These are phyloP conservation scores for Leucophora obtusa DNA, from an alignment of 2,888 invertebrate species.

Conservation along the genomic window DNA sequence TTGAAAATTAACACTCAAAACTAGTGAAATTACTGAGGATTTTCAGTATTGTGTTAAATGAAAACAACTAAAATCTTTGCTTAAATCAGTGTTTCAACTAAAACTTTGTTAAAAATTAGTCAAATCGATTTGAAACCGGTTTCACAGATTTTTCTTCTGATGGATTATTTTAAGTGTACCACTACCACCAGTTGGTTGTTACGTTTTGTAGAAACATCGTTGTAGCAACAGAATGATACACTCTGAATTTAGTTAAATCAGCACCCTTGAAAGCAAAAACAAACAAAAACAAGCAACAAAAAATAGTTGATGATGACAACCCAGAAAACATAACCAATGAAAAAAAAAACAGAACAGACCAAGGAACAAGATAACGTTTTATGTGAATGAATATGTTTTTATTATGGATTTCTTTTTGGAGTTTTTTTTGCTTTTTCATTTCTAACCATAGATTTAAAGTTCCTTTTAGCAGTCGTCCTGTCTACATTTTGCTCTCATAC, in stretches of 20 bases:
- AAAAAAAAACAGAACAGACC: constrained; percentile 42
- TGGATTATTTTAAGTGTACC: too few relatives aligned
- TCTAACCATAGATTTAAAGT: constrained; percentile 45
- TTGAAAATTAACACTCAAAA: too few relatives aligned
- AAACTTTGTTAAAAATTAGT: too few relatives aligned
- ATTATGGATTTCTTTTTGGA: constrained; percentile 56
- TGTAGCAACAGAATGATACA: constrained; percentile 49
- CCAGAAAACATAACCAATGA: constrained; percentile 52
- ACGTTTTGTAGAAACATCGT: constrained; percentile 43
- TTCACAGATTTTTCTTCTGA: too few relatives aligned
- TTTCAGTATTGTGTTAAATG: too few relatives aligned
- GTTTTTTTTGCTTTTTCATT: constrained; percentile 16
- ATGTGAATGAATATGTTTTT: constrained; percentile 61
- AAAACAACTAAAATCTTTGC: too few relatives aligned
- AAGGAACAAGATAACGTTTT: constrained; percentile 57
- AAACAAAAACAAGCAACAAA: too few relatives aligned
- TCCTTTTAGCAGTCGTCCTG: constrained; percentile 58
- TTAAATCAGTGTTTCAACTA: too few relatives aligned
- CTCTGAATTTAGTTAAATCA: constrained; percentile 57
- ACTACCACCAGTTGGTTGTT: constrained; percentile 51
- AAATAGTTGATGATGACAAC: constrained; percentile 60
- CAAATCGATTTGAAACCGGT: too few relatives aligned
- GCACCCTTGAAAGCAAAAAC: constrained; percentile 48
- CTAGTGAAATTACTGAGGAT: too few relatives aligned
- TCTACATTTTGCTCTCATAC: constrained; percentile 39